A percentile compares a stretch with the other conserved stretches of the same genome.
Conservation (phyloP, 1,140 invertebrate species). For the Grapholita molesta region DNA sequence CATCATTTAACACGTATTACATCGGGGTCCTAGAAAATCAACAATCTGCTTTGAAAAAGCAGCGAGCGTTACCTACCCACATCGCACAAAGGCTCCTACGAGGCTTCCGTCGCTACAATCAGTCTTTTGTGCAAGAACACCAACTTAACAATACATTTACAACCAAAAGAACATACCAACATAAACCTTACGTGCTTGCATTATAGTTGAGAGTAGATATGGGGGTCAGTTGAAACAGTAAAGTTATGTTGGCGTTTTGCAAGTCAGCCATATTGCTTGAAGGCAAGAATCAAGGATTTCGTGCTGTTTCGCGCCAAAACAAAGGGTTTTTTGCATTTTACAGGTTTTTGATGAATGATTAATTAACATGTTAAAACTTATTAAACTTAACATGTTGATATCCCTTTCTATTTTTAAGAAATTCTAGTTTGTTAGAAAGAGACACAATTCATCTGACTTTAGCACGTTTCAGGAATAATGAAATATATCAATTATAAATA, state of each 20-base stretch:
- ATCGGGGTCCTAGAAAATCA: constrained; percentile 22
- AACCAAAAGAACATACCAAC: neutral
- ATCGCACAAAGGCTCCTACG: constrained; percentile 28
- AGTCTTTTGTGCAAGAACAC: constrained; percentile 37
- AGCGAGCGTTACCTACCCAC: neutral
- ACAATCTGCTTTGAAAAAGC: constrained; percentile 21
- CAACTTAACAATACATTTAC: constrained; percentile 9
- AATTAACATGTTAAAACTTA: no score
- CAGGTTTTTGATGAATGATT: neutral
- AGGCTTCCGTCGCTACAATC: constrained; percentile 47
- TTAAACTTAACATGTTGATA: no score
- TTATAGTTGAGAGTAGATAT: constrained; percentile 23
- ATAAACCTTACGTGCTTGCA: constrained; percentile 1
- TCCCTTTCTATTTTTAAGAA: no score
- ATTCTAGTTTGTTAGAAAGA: no score
- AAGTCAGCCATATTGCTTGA: constrained; percentile 33
- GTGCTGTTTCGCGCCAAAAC: constrained; percentile 44
- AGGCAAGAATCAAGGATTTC: constrained; percentile 50
- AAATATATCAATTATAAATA: no score
- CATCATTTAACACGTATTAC: neutral
- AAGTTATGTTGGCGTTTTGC: neutral
- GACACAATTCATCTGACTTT: no score
- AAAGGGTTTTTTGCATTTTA: constrained; percentile 32
- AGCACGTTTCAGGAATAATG: no score
- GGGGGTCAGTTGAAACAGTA: neutral